phyloP scores from a whole-genome alignment of 2,797 vertebrate genomes.

The Falco naumanni region DNA sequence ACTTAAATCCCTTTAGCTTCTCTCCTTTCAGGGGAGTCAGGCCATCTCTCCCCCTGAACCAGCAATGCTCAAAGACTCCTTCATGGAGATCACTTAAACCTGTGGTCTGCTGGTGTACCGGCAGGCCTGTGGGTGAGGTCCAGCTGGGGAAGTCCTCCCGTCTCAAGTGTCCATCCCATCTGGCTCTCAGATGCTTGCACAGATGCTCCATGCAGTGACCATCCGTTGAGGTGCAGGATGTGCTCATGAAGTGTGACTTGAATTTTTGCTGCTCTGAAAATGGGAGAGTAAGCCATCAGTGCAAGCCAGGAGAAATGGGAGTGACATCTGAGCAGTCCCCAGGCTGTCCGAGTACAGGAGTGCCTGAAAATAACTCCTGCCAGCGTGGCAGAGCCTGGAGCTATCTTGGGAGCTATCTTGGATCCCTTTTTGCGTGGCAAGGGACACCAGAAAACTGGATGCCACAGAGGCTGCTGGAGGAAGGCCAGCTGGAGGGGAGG shows the following conservation, averaged over 20 bases:
- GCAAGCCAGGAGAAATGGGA: not conserved
- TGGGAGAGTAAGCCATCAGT: not conserved
- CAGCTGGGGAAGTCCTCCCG: not conserved
- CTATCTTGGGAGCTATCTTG: not conserved
- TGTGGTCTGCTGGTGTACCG: not conserved
- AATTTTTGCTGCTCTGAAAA: not conserved
- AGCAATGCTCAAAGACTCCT: not conserved
- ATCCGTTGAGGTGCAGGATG: not conserved
- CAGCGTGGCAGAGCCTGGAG: rapidly evolving
- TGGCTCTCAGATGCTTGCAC: not conserved
- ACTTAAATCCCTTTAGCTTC: not conserved
- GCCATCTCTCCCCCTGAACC: not conserved
- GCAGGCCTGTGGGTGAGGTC: not conserved
- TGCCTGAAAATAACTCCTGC: not conserved
- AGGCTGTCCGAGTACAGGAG: not conserved
- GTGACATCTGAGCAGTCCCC: not conserved
- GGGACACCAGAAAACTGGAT: not conserved
- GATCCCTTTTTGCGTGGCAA: not conserved
- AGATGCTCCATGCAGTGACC: rapidly evolving
- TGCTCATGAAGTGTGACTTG: rapidly evolving
- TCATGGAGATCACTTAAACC: not conserved
- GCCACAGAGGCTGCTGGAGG: not conserved
- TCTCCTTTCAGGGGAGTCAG: not conserved
- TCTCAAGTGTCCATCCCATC: not conserved
- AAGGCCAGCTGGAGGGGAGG: not conserved